A percentile compares a stretch with the other conserved stretches of the same genome.
phyloP scores from a whole-genome alignment of 2,113 vertebrate species.

The Gymnogyps californianus region DNA sequence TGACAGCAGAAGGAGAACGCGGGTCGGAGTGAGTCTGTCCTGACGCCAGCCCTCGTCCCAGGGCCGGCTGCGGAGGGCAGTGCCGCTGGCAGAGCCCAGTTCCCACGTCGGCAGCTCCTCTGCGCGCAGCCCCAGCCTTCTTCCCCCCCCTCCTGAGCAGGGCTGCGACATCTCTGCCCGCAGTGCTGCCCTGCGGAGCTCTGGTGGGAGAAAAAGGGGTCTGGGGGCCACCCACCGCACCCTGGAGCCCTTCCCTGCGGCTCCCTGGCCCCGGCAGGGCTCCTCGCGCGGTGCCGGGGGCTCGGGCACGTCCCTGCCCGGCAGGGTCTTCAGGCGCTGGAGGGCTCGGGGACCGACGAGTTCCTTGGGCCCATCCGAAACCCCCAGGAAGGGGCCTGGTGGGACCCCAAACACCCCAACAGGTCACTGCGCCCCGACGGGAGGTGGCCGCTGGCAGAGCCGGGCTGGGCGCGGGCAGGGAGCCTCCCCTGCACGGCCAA shows the following conservation, averaged over 20 bases:
- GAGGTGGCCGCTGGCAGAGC: too few species aligned
- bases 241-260: neutral
- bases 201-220: neutral
- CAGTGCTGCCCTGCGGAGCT: neutral
- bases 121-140: neutral
- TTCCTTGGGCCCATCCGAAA: too few species aligned
- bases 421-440: too few species aligned
- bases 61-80: neutral
- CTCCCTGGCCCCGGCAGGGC: neutral
- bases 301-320: neutral
- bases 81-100: neutral
- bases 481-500: too few species aligned
- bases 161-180: neutral
- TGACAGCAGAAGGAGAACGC: too few species aligned
- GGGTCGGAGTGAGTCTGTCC: neutral
- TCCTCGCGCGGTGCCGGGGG: fast-evolving
- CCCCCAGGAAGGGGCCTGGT: too few species aligned
- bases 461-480: too few species aligned
- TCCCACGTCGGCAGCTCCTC: too few species aligned
- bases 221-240: neutral
- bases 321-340: too few species aligned
- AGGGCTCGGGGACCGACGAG: too few species aligned
- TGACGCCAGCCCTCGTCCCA: neutral
- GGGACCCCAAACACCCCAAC: too few species aligned
- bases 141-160: neutral